Conservation (phyloP, 2,113 vertebrate species). For the Solenodon paradoxus region DNA sequence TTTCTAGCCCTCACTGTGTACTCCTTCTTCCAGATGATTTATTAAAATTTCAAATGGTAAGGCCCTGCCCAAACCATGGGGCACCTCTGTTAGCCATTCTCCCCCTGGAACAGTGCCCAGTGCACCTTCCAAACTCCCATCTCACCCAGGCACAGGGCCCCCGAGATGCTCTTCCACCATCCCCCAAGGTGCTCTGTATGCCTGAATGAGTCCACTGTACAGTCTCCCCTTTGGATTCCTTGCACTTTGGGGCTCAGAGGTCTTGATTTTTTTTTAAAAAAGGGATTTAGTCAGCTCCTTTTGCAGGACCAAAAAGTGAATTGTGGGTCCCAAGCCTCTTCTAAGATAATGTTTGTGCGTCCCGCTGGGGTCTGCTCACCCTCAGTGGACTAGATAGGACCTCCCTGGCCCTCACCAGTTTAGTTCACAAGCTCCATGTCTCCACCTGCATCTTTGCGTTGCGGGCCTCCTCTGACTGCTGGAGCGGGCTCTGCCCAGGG, state of each 20-base stretch:
- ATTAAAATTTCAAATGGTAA: not conserved
- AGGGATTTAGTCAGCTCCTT: not conserved
- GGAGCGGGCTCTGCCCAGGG: rapidly evolving
- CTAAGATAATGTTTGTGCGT: not conserved
- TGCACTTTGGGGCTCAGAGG: not conserved
- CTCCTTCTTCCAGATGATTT: not conserved
- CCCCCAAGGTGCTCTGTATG: not conserved
- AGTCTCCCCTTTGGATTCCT: not conserved
- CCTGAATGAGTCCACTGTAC: not conserved
- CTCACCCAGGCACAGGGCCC: not conserved
- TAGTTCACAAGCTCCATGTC: not conserved
- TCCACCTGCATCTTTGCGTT: not conserved
- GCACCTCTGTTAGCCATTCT: not conserved
- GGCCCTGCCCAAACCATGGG: not conserved
- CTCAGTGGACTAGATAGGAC: rapidly evolving
- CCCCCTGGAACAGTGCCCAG: not conserved
- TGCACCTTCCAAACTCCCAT: not conserved
- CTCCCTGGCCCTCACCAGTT: not conserved
- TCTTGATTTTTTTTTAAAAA: not conserved
- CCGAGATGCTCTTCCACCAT: not conserved
- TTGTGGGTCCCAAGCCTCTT: not conserved
- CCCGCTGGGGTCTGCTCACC: not conserved
- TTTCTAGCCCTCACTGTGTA: not conserved
- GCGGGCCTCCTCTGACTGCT: not conserved
- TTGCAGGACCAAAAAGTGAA: not conserved